Percentiles rank a stretch among this genome's conserved stretches.
These are phyloP conservation scores for Phrynocephalus versicolor DNA, from an alignment of 2,113 vertebrate genomes.

Conservation along the genomic window DNA sequence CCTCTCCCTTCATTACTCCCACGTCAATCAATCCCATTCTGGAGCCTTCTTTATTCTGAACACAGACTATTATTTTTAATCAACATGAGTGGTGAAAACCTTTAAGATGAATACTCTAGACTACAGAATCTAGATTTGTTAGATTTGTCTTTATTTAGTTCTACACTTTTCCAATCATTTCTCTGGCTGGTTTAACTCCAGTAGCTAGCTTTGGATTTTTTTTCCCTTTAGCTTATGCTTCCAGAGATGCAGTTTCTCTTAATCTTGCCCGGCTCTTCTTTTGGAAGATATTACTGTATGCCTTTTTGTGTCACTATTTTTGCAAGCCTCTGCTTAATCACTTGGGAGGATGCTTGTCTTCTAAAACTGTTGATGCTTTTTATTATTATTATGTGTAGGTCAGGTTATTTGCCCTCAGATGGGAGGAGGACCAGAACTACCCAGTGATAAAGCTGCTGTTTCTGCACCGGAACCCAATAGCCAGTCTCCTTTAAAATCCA, in stretches of 20 bases:
- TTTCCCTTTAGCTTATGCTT: background rate
- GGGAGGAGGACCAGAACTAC: constrained; percentile 71
- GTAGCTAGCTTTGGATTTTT: background rate
- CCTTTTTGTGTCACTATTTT: background rate
- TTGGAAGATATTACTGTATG: background rate
- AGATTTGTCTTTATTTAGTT: background rate
- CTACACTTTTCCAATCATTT: background rate
- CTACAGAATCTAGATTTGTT: too few species aligned
- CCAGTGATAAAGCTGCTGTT: constrained; percentile 72
- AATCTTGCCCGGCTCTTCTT: background rate
- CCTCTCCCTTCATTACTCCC: background rate
- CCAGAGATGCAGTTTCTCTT: background rate
- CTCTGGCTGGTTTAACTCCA: background rate
- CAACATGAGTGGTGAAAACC: too few species aligned
- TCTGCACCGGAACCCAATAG: constrained; percentile 72
- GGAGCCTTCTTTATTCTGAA: background rate
- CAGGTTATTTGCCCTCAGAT: constrained; percentile 81
- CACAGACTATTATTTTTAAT: background rate
- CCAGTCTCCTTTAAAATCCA: constrained; percentile 80
- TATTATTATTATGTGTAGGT: constrained; percentile 75
- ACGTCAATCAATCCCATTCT: background rate
- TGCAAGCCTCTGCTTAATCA: background rate
- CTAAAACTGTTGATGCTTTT: background rate
- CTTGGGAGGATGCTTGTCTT: background rate
- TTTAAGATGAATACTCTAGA: too few species aligned